Evolutionary conservation across 1,140 invertebrate genomes (phyloP).

Genomic region (Dendrolimus kikuchii): DNA sequence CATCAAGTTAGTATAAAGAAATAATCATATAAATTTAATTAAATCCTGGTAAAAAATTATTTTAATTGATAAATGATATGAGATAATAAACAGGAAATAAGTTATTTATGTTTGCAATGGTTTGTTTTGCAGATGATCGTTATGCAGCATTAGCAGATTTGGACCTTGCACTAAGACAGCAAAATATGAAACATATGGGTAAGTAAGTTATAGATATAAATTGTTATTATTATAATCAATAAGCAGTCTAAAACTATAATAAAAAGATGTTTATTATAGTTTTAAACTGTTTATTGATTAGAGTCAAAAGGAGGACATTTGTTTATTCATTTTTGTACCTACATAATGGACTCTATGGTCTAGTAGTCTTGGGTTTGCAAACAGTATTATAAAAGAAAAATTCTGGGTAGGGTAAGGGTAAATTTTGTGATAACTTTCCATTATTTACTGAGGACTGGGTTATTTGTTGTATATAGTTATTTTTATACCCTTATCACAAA

Average conservation of each 20-base stretch:
- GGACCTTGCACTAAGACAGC: constrained; percentile 61
- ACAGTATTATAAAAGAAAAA: too few species aligned
- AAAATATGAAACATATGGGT: constrained; percentile 63
- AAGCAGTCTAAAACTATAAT: background rate
- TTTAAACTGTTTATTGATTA: too few species aligned
- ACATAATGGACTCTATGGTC: too few species aligned
- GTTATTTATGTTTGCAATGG: constrained; percentile 1
- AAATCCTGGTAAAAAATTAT: background rate
- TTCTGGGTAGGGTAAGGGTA: too few species aligned
- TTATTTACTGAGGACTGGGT: too few species aligned
- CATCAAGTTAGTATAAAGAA: constrained; percentile 39
- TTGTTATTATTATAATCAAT: constrained; percentile 4
- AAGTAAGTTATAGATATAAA: constrained; percentile 12
- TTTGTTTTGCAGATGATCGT: constrained; percentile 56
- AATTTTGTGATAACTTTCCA: too few species aligned
- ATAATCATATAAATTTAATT: background rate
- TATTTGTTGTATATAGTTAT: too few species aligned
- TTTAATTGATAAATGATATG: background rate
- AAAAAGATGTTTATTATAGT: constrained; percentile 1
- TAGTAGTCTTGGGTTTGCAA: too few species aligned
- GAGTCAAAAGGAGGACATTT: too few species aligned
- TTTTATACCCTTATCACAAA: too few species aligned
- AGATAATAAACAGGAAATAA: too few species aligned
- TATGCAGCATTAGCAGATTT: constrained; percentile 70
- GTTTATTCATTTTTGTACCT: too few species aligned